These are phyloP conservation scores for Cairina moschata DNA, from an alignment of 2,113 vertebrate genomes.

Conservation along the genomic window DNA sequence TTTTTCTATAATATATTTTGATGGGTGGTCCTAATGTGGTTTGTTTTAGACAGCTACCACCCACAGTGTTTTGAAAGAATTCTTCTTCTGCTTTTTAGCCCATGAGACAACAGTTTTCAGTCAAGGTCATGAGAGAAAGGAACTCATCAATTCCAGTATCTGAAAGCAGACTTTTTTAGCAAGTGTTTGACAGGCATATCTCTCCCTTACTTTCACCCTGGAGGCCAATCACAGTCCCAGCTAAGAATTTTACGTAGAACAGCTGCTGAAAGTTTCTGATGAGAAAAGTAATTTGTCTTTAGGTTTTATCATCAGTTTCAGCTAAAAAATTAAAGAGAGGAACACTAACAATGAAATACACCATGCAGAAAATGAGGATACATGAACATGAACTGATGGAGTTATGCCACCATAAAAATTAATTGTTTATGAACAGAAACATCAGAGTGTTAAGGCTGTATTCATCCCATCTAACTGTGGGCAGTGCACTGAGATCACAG, in stretches of 20 bases:
- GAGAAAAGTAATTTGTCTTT: neutral
- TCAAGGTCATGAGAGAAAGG: neutral
- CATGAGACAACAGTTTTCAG: constrained; percentile 35
- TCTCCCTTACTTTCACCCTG: neutral
- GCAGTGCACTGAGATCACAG: neutral
- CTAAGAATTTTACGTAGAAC: neutral
- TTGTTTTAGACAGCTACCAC: constrained; percentile 49
- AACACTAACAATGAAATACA: neutral
- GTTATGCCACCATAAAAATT: neutral
- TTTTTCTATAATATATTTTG: neutral
- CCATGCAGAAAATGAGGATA: neutral
- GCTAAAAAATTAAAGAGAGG: neutral
- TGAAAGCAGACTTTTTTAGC: neutral
- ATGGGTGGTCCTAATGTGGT: constrained; percentile 34
- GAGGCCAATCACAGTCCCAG: neutral
- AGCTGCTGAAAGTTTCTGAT: constrained; percentile 24
- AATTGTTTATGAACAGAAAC: neutral
- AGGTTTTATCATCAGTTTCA: neutral
- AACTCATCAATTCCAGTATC: neutral
- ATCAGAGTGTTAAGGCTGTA: neutral
- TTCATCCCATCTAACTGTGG: neutral
- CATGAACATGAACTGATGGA: neutral
- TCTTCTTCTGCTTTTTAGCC: neutral
- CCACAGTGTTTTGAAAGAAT: constrained; percentile 6
- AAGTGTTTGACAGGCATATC: neutral